These are phyloP conservation scores for Leptodactylus fuscus DNA, from an alignment of 2,113 vertebrate species.

Conservation along the genomic window DNA sequence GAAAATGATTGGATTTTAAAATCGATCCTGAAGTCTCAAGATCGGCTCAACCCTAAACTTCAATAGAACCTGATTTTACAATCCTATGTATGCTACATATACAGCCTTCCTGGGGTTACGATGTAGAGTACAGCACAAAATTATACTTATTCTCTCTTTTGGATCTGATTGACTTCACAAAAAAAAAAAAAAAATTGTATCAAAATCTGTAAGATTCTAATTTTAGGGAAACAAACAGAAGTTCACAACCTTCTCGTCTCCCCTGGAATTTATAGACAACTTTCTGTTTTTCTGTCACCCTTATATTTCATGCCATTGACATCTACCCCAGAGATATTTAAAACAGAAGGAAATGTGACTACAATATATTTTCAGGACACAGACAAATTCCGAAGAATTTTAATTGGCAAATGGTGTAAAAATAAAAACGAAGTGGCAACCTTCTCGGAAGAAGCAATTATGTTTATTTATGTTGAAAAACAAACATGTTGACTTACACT, in stretches of 20 bases:
- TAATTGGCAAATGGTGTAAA: conserved; percentile 17
- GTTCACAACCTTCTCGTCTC: neutral
- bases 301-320: neutral
- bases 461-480: conserved; percentile 54
- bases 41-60: too few species aligned
- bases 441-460: conserved; percentile 40
- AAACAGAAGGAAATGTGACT: neutral
- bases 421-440: conserved; percentile 34
- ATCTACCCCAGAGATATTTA: neutral
- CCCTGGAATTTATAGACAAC: neutral
- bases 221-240: too few species aligned
- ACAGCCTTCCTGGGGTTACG: too few species aligned
- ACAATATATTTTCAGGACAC: neutral
- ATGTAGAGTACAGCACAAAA: too few species aligned
- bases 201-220: too few species aligned
- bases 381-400: neutral
- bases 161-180: too few species aligned
- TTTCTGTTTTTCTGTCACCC: neutral
- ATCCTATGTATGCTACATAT: too few species aligned
- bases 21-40: too few species aligned
- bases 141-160: too few species aligned
- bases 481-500: conserved; percentile 31
- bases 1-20: too few species aligned
- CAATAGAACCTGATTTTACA: too few species aligned
- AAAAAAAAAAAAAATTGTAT: too few species aligned